phyloP scores from a whole-genome alignment of 2,888 invertebrate species.

The Yponomeuta cagnagella region DNA sequence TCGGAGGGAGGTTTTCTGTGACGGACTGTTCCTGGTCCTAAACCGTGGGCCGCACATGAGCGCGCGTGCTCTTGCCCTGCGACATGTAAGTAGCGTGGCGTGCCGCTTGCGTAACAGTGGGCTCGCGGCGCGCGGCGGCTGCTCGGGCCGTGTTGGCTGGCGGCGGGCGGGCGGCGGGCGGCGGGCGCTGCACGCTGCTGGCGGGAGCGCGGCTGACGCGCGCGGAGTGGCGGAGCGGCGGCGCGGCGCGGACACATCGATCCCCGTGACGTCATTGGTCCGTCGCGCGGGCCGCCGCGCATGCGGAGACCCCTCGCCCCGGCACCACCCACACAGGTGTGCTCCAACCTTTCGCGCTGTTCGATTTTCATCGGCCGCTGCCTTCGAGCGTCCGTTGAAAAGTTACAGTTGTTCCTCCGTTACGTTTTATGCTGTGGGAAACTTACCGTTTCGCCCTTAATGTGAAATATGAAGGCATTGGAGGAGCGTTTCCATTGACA shows the following conservation, averaged over 20 bases:
- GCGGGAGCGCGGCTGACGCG: conserved; percentile 6
- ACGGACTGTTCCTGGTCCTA: conserved; percentile 97
- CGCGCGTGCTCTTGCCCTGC: conserved; percentile 60
- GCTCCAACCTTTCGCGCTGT: conserved; percentile 15
- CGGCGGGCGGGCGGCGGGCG: conserved; percentile 23
- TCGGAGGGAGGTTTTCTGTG: conserved; percentile 96
- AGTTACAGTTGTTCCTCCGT: conserved; percentile 17
- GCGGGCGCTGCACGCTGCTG: conserved; percentile 13
- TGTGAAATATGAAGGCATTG: conserved; percentile 1
- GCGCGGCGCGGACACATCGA: conserved; percentile 39
- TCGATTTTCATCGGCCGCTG: conserved; percentile 27
- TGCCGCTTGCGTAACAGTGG: conserved; percentile 39
- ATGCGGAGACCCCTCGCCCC: conserved; percentile 34
- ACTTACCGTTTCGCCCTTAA: not conserved
- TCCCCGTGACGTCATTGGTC: conserved; percentile 63
- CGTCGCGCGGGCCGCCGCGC: conserved; percentile 26
- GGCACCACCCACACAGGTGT: conserved; percentile 25
- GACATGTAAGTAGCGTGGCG: conserved; percentile 38
- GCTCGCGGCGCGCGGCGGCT: conserved; percentile 25
- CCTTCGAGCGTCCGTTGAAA: too few species aligned
- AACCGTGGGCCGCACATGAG: conserved; percentile 97
- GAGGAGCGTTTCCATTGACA: conserved; percentile 51
- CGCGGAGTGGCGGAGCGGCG: not conserved
- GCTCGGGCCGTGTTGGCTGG: conserved; percentile 21
- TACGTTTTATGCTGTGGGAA: not conserved